Evolutionary conservation across 2,113 vertebrate species (phyloP).

Genomic region (Megaptera novaeangliae): DNA sequence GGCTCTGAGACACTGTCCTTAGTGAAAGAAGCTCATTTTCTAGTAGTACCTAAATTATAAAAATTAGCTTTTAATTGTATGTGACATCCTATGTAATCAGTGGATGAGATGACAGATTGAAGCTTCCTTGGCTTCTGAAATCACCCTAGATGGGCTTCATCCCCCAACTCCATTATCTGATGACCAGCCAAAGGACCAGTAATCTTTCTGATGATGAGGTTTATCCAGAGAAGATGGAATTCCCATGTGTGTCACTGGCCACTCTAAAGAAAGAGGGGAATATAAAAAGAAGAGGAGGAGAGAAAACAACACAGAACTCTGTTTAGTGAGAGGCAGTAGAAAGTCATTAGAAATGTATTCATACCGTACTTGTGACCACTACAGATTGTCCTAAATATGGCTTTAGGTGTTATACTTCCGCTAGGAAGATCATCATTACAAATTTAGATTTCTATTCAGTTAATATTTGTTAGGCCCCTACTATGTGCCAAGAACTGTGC

Average conservation of each 20-base stretch:
- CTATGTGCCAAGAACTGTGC: background rate
- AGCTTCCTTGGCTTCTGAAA: background rate
- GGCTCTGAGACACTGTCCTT: background rate
- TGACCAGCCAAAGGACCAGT: background rate
- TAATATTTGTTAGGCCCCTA: background rate
- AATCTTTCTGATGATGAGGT: background rate
- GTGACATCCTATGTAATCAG: background rate
- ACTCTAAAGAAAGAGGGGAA: background rate
- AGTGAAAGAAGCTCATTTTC: slow-evolving; percentile 5
- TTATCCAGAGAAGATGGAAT: background rate
- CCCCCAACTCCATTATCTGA: background rate
- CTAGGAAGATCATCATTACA: background rate
- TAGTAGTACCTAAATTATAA: background rate
- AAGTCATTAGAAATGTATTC: background rate
- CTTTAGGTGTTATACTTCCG: background rate
- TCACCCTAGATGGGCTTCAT: background rate
- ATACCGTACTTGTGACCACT: background rate
- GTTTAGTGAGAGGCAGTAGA: background rate
- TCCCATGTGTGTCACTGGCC: background rate
- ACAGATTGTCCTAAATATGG: background rate
- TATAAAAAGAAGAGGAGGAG: background rate
- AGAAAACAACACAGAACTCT: background rate
- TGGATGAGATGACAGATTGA: background rate
- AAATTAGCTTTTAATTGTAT: background rate
- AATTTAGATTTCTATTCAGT: background rate